Evolutionary conservation across 2,113 vertebrate species (phyloP).

Genomic region (Lanius ludovicianus): DNA sequence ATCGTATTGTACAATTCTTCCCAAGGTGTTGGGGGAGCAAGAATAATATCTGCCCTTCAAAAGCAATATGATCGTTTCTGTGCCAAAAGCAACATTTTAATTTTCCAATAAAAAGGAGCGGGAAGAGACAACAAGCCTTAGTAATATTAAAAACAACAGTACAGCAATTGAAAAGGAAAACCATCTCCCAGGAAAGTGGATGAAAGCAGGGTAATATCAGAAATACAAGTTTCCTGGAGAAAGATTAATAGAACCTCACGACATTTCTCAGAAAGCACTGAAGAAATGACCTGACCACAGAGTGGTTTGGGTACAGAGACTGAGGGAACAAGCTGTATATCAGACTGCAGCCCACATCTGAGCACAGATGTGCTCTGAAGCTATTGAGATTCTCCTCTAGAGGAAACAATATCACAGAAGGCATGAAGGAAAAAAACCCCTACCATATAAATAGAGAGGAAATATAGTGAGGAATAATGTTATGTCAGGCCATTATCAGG

Average conservation of each 20-base stretch:
- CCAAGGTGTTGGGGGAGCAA: background rate
- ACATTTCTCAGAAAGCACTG: background rate
- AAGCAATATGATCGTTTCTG: background rate
- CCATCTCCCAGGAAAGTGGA: background rate
- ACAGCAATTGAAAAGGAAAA: background rate
- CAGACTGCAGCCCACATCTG: background rate
- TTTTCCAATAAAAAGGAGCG: background rate
- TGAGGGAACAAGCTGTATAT: background rate
- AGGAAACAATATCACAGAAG: background rate
- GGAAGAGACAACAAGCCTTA: background rate
- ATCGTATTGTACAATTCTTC: conserved; percentile 1
- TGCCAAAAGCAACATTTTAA: conserved; percentile 17
- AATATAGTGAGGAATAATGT: background rate
- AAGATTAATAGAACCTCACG: background rate
- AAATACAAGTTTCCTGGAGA: background rate
- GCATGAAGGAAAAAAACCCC: accelerated
- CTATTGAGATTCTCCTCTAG: background rate
- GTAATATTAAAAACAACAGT: background rate
- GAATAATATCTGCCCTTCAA: conserved; percentile 17
- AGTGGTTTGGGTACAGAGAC: background rate
- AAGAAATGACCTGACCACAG: background rate
- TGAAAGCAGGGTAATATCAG: background rate
- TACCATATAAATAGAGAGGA: background rate
- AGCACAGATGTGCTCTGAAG: background rate
- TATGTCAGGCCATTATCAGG: background rate